phyloP scores from a whole-genome alignment of 92 coral and sea anemone genomes.

The Meandrina meandrites region DNA sequence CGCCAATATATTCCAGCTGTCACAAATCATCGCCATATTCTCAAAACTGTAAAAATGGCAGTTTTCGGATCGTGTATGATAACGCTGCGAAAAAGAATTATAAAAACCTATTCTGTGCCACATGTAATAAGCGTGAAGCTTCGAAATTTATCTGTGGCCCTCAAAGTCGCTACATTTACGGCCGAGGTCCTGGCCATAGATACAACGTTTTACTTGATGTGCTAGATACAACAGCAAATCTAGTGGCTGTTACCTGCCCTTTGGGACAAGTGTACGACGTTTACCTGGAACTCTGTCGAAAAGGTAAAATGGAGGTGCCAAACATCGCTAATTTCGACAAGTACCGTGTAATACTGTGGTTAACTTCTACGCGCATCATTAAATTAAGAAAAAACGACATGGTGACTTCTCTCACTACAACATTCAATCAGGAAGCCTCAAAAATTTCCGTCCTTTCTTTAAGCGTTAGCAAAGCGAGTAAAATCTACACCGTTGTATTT shows the following conservation, averaged over 20 bases:
- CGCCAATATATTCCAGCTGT: not conserved
- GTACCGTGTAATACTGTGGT: slow-evolving; percentile 52
- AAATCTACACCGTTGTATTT: not conserved
- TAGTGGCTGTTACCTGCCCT: slow-evolving; percentile 20
- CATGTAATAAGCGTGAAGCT: slow-evolving; percentile 17
- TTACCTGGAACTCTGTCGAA: slow-evolving; percentile 57
- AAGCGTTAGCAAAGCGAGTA: not conserved
- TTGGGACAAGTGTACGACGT: slow-evolving; percentile 37
- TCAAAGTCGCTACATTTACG: not conserved
- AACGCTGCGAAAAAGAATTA: slow-evolving; percentile 27
- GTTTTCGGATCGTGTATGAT: slow-evolving; percentile 44
- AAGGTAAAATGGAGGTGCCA: slow-evolving; percentile 37
- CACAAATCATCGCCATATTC: not conserved
- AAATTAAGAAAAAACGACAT: not conserved
- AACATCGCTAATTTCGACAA: slow-evolving; percentile 39
- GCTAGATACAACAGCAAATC: not conserved
- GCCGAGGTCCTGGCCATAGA: not conserved
- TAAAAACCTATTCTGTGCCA: slow-evolving; percentile 51
- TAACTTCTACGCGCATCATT: not conserved
- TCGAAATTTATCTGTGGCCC: slow-evolving; percentile 11
- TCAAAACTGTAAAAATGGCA: slow-evolving; percentile 35
- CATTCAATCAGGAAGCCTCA: not conserved
- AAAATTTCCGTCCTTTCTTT: not conserved
- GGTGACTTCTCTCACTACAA: not conserved
- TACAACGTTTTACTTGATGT: slow-evolving; percentile 18